Percentiles rank a stretch among this genome's conserved stretches.
phyloP scores from a whole-genome alignment of 1,140 invertebrate genomes.

The Drosophila erecta region DNA sequence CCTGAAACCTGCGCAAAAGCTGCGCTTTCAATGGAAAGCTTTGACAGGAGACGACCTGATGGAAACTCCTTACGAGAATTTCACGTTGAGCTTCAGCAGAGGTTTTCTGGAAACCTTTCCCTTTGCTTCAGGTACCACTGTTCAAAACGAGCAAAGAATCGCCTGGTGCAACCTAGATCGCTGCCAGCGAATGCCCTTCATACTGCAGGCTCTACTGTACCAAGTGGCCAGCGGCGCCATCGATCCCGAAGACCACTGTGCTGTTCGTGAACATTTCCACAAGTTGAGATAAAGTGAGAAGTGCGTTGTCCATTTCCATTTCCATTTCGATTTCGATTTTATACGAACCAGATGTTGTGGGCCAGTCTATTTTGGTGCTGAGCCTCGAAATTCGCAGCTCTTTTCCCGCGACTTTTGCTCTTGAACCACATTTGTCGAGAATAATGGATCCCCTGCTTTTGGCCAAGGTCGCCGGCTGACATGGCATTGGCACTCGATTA shows the following conservation, averaged over 20 bases:
- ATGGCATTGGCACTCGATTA: slow-evolving; percentile 53
- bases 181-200: slow-evolving; percentile 52
- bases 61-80: slow-evolving; percentile 54
- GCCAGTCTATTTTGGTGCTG: slow-evolving; percentile 61
- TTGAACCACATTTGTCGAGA: slow-evolving; percentile 59
- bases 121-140: not conserved
- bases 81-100: slow-evolving; percentile 16
- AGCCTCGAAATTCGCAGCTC: slow-evolving; percentile 48
- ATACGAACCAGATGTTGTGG: slow-evolving; percentile 68
- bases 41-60: slow-evolving; percentile 30
- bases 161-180: slow-evolving; percentile 29
- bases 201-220: slow-evolving; percentile 60
- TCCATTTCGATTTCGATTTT: slow-evolving; percentile 57
- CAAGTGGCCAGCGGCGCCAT: slow-evolving; percentile 39
- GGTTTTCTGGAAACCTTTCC: not conserved
- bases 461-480: slow-evolving; percentile 63
- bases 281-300: slow-evolving; percentile 27
- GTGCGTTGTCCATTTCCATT: slow-evolving; percentile 7
- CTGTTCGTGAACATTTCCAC: slow-evolving; percentile 45
- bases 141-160: not conserved
- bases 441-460: slow-evolving; percentile 60
- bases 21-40: slow-evolving; percentile 57
- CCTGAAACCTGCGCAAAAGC: slow-evolving; percentile 26
- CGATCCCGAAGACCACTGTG: slow-evolving; percentile 54
- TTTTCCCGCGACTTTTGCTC: slow-evolving; percentile 40